A percentile compares a stretch with the other conserved stretches of the same genome.
Evolutionary conservation across 2,113 vertebrate species (phyloP).

Genomic region (Leiothrix lutea): DNA sequence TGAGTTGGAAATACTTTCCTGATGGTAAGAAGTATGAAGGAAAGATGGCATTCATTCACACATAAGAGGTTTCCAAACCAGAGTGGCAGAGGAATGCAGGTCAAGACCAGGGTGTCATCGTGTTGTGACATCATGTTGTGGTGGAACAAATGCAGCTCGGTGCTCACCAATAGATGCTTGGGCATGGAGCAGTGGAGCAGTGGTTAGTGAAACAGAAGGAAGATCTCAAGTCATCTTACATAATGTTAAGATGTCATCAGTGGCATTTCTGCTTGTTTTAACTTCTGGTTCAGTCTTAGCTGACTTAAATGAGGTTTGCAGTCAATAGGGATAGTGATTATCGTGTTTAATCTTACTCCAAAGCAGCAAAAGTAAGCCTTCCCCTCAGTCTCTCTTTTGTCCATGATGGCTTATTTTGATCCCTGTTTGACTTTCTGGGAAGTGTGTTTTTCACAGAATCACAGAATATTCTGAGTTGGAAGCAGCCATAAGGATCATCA

Average conservation of each 20-base stretch:
- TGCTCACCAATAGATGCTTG: rapidly evolving
- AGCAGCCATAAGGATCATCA: background rate
- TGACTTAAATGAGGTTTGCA: background rate
- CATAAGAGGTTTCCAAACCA: background rate
- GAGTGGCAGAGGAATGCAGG: background rate
- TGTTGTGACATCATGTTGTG: background rate
- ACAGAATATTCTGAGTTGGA: background rate
- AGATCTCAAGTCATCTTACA: background rate
- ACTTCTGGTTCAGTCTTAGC: background rate
- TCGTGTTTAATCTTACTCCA: background rate
- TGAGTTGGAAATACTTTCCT: background rate
- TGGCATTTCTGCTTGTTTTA: background rate
- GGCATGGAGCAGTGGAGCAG: background rate
- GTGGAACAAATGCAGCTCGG: rapidly evolving
- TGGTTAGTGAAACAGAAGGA: background rate
- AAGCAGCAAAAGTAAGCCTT: background rate
- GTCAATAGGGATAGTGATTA: background rate
- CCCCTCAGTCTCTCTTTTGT: background rate
- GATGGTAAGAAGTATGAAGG: background rate
- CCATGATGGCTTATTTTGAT: background rate
- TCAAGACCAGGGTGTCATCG: background rate
- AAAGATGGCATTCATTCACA: background rate
- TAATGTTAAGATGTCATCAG: background rate
- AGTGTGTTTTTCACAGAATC: background rate
- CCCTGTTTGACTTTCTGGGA: background rate